Evolutionary conservation across 1,140 invertebrate genomes (phyloP), one percentile per base, ranked within the genome.

Genomic region (Tetramorium alpestre): DNA sequence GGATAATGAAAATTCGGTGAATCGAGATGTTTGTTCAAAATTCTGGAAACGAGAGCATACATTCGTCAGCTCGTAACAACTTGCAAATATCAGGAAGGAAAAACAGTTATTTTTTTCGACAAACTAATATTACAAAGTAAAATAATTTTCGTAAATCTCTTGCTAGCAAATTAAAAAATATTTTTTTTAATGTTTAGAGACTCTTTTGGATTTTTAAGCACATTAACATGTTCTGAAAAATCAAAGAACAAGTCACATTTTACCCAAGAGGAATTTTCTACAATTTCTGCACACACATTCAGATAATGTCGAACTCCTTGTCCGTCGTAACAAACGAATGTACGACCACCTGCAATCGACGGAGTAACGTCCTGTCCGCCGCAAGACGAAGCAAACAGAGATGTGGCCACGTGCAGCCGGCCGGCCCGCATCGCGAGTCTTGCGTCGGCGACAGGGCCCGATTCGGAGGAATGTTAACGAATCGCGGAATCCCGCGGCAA

Each of bases 381-480:
- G 41, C 51, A 38, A 25, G 22, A 87, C 25, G 47, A 16, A 33
- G 38, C 38, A 28, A 64, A 47, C 58, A 64, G 70, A 58, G 62
- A 56, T 38, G 62, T 58, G 73, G 58, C 54, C 80, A 75, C 67
- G 80, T 82, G 54, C 28, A 49, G 18, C 25, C 65, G 22, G 22
- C 22, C 51, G 28, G 73, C 0, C 58, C 60, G 38, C 85, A 67
- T 60, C 81, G 87, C 69, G 69, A 18, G 77, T 18, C 47, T 47
- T 69, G 69, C 64, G 41, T 72, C 47, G 28, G 49, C 73, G 51
- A 85, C 85, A 87, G 72, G 78, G 18, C 11, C 41, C 56, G 90
- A 90, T 92, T 91, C 87, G 85, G 86, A 90, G 88, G 89, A 92
- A 92, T 92, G 89, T 92, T 91, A 92, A 92, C 90, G 90, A 92